Conservation (phyloP, 2,113 vertebrate species). For the Onychostruthus taczanowskii region DNA sequence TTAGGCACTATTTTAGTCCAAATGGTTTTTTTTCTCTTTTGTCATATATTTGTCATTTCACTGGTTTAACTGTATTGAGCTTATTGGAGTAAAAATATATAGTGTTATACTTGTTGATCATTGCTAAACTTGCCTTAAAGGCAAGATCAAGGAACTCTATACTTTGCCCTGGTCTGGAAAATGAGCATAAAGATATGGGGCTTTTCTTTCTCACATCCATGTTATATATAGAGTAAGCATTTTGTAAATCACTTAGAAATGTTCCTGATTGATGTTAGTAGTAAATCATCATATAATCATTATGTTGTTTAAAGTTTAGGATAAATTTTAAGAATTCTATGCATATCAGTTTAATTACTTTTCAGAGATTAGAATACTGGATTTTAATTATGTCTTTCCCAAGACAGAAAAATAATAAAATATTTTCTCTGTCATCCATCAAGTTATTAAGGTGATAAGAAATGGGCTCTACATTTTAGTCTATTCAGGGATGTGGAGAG, state of each 20-base stretch:
- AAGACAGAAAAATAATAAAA: background rate
- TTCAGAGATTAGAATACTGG: background rate
- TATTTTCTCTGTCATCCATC: background rate
- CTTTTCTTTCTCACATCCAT: background rate
- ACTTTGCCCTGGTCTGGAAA: background rate
- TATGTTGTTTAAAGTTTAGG: background rate
- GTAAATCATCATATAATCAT: background rate
- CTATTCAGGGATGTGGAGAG: background rate
- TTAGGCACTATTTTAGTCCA: background rate
- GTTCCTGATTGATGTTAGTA: background rate
- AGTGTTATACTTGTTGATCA: background rate
- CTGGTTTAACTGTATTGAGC: background rate
- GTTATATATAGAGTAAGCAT: background rate
- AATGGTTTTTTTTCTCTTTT: background rate
- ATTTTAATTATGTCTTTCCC: background rate
- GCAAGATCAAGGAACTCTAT: background rate
- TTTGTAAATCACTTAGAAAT: background rate
- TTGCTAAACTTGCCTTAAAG: background rate
- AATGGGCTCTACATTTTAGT: background rate
- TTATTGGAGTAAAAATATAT: background rate
- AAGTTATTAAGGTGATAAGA: background rate
- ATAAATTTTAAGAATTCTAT: background rate
- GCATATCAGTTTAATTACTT: background rate
- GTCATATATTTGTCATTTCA: background rate
- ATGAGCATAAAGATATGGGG: background rate